These are phyloP conservation scores for Drosophila littoralis DNA, from an alignment of 1,140 invertebrate species.

Conservation along the genomic window DNA sequence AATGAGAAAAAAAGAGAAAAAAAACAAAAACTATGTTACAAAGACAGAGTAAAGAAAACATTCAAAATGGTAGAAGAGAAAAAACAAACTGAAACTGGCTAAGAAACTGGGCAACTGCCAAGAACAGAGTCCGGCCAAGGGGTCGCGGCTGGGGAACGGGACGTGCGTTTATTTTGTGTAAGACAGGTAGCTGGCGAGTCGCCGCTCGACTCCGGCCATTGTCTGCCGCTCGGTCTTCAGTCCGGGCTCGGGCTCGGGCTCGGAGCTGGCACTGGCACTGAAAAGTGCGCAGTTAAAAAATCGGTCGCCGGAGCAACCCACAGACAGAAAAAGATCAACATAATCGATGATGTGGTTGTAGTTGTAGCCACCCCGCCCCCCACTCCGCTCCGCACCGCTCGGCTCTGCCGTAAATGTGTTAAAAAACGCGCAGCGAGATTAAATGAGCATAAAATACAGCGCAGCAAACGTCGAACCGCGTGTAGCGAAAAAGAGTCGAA, in stretches of 20 bases:
- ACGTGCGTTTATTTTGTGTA: conserved; percentile 80
- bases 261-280: conserved; percentile 10
- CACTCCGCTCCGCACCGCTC: not conserved
- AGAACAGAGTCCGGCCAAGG: conserved; percentile 15
- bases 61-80: conserved; percentile 48
- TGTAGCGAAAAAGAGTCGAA: conserved; percentile 40
- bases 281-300: conserved; percentile 79
- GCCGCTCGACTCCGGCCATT: conserved; percentile 56
- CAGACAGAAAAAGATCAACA: conserved; percentile 70
- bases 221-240: conserved; percentile 28
- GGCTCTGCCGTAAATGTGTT: conserved; percentile 66
- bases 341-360: conserved; percentile 75
- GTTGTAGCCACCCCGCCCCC: conserved; percentile 16
- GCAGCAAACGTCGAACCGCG: conserved; percentile 30
- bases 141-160: conserved; percentile 18
- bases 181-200: conserved; percentile 71
- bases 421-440: conserved; percentile 78
- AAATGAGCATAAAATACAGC: conserved; percentile 79
- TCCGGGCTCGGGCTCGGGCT: conserved; percentile 1
- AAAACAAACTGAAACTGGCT: conserved; percentile 40
- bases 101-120: conserved; percentile 50
- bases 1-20: conserved; percentile 32
- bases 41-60: conserved; percentile 62
- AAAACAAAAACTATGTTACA: conserved; percentile 63
- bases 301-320: conserved; percentile 48